Evolutionary conservation across 2,113 vertebrate genomes (phyloP), one percentile per base, ranked within the genome.

Genomic region (Platysteira castanea): DNA sequence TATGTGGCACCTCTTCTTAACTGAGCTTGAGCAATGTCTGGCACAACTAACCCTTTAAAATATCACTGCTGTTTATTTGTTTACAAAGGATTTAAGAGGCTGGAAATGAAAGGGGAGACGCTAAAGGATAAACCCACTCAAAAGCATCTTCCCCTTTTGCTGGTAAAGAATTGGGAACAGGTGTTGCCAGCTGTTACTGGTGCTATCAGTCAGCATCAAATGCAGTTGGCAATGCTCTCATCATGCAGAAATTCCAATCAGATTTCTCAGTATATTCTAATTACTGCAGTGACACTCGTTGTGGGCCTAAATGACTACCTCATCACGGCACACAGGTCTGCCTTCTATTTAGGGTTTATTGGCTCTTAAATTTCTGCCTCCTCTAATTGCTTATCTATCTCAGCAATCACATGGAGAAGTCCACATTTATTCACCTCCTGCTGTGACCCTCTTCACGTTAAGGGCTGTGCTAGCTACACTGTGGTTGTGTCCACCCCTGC

Each of bases 181-280:
- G 64, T 95, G 84, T 10, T 89, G 61, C 64, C 82, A 80, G 84
- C 70, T 90, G 92, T 52, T 79, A 20, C 67, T 49, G 74, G 44
- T 91, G 70, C 53, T 56, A 37, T 88, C 90, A 92, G 94, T 70
- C 75, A 91, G 6, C 64, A 92, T 78, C 91, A 90, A 79, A 89
- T 82, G 76, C 87, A 89, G 78, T 50, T 92, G 82, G 76, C 90
- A 73, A 42, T 42, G 60, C 30, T 94, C 92, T 94, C 87, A 74
- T 85, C 84, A 64, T 52, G 68, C 84, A 93, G 93, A 89, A 89
- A 91, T 97, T 95, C 94, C 97, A 96, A 74, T 96, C 93, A 96
- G 64, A 83, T 76, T 76, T 42, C 68, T 91, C 93, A 81, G 77
- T 71, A 67, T 94, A 92, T 96, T 94, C 92, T 96, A 95, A 95